Percentiles rank a stretch among this genome's conserved stretches.
phyloP scores from a whole-genome alignment of 2,888 invertebrate genomes.

The Halocaridina rubra region DNA sequence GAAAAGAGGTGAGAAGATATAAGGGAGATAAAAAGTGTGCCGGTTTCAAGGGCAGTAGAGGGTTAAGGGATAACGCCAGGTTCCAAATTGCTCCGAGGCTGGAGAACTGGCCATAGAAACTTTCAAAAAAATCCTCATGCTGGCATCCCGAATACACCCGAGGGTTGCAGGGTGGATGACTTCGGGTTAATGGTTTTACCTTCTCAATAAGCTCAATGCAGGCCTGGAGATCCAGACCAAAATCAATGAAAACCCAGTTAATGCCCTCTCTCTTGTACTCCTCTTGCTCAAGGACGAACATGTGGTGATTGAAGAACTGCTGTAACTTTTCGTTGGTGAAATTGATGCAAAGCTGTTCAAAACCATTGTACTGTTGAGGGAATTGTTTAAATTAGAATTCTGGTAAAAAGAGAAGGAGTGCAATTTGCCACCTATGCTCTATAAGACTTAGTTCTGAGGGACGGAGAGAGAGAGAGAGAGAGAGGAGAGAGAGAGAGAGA shows the following conservation, averaged over 20 bases:
- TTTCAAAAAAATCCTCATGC: not conserved
- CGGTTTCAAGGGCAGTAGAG: not conserved
- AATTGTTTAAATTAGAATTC: too few relatives aligned
- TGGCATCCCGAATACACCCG: not conserved
- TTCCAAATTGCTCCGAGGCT: not conserved
- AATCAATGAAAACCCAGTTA: conserved; percentile 96
- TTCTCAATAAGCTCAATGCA: conserved; percentile 96
- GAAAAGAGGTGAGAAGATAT: too few relatives aligned
- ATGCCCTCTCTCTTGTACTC: conserved; percentile 95
- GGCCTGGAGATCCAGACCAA: conserved; percentile 95
- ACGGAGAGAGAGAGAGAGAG: not conserved
- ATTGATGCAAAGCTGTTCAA: conserved; percentile 98
- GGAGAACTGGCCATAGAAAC: not conserved
- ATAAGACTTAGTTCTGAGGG: too few relatives aligned
- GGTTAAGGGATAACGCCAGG: not conserved
- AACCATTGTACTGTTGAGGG: conserved; percentile 83
- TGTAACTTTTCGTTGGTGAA: conserved; percentile 98
- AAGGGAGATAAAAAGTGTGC: not conserved
- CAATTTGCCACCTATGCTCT: too few relatives aligned
- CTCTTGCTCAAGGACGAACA: conserved; percentile 97
- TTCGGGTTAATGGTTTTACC: conserved; percentile 67
- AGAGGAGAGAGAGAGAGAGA: conserved; percentile 25
- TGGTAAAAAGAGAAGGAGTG: too few relatives aligned
- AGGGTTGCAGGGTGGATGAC: not conserved
- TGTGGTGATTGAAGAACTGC: conserved; percentile 98